Percentiles rank a stretch among this genome's conserved stretches.
These are phyloP conservation scores for Autographa gamma DNA, from an alignment of 2,888 invertebrate species.

Conservation along the genomic window DNA sequence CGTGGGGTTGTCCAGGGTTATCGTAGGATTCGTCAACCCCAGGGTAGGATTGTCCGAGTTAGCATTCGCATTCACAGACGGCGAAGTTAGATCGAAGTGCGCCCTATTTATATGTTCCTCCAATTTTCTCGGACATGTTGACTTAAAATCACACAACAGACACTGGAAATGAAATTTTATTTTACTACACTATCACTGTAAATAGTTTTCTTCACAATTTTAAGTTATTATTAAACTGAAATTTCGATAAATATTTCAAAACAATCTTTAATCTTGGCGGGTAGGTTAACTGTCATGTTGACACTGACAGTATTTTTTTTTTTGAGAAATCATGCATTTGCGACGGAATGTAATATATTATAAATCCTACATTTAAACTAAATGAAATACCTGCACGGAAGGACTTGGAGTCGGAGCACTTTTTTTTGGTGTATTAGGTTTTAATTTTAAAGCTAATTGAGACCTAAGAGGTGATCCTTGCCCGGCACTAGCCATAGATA, in stretches of 20 bases:
- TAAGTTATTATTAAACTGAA: conserved; percentile 24
- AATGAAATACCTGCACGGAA: conserved; percentile 79
- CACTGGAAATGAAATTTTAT: conserved; percentile 85
- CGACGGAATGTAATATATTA: conserved; percentile 11
- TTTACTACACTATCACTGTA: not conserved
- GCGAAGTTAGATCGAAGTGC: conserved; percentile 94
- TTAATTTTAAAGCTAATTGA: conserved; percentile 91
- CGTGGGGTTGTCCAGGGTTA: conserved; percentile 76
- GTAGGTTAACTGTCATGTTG: conserved; percentile 36
- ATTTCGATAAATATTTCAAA: conserved; percentile 32
- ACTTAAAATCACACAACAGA: conserved; percentile 93
- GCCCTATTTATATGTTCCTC: conserved; percentile 95
- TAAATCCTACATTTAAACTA: conserved; percentile 11
- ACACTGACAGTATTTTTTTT: conserved; percentile 9
- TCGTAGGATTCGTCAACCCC: conserved; percentile 74
- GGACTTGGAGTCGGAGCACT: conserved; percentile 81
- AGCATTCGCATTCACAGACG: conserved; percentile 88
- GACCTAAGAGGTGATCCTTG: conserved; percentile 93
- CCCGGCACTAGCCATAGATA: conserved; percentile 89
- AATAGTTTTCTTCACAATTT: conserved; percentile 10
- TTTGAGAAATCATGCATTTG: conserved; percentile 7
- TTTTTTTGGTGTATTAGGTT: conserved; percentile 89
- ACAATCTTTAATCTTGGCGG: conserved; percentile 30
- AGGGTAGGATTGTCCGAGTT: conserved; percentile 77
- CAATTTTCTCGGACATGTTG: conserved; percentile 92